These are phyloP conservation scores for Acanthurus leucopareius DNA, from an alignment of 2,797 vertebrate species.

Conservation along the genomic window DNA sequence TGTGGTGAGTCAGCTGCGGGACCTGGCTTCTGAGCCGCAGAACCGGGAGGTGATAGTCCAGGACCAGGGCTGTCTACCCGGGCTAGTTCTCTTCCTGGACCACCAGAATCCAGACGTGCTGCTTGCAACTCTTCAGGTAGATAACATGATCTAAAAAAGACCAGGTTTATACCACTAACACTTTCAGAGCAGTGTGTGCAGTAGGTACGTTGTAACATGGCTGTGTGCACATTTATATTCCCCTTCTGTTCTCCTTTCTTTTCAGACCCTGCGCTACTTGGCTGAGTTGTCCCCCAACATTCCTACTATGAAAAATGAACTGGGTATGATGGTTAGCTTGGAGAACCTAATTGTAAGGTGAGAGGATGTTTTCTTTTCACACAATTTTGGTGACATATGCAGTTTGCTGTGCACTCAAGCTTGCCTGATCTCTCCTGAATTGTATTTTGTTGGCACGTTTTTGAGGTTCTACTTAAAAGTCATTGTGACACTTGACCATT, in stretches of 20 bases:
- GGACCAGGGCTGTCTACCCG: constrained; percentile 87
- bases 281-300: constrained; percentile 84
- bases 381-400: neutral
- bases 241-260: neutral
- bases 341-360: constrained; percentile 82
- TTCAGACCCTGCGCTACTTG: constrained; percentile 85
- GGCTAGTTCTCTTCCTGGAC: constrained; percentile 87
- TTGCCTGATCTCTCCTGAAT: neutral
- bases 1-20: constrained; percentile 84
- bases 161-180: neutral
- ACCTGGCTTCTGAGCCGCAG: constrained; percentile 87
- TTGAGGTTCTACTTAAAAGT: neutral
- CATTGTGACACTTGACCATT: neutral
- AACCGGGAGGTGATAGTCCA: constrained; percentile 86
- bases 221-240: neutral
- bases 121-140: constrained; percentile 83
- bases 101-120: constrained; percentile 82
- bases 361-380: neutral
- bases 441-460: no score
- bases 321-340: constrained; percentile 88
- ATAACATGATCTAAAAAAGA: neutral
- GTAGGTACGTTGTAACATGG: neutral
- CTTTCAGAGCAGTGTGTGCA: neutral
- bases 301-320: constrained; percentile 84
- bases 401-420: neutral